Conservation (phyloP, 1,140 invertebrate genomes). For the Heliconius melpomene region DNA sequence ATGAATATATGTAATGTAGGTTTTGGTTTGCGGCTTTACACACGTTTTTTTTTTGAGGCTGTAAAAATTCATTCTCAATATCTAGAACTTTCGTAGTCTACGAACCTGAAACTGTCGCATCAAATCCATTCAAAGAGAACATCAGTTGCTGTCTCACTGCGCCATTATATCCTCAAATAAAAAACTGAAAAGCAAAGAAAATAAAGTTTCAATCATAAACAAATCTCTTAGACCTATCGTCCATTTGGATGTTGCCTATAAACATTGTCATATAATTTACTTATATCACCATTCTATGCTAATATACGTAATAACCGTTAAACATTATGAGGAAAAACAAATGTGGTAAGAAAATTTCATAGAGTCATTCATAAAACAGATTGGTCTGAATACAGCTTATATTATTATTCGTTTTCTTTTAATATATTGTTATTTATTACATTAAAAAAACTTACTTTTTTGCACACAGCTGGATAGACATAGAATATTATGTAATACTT, state of each 20-base stretch:
- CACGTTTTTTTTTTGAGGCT: no score
- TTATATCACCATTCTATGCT: constrained; percentile 1
- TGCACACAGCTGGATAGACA: no score
- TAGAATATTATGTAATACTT: no score
- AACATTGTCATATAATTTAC: not conserved
- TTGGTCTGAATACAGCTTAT: not conserved
- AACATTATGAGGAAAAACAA: constrained; percentile 11
- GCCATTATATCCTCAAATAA: not conserved
- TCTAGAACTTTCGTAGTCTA: no score
- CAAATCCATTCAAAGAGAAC: no score
- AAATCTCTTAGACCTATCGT: not conserved
- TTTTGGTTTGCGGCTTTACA: no score
- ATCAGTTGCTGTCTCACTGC: no score
- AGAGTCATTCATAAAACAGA: not conserved
- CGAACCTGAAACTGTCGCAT: no score
- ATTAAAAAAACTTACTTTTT: not conserved
- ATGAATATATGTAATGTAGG: not conserved
- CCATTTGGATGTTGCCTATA: not conserved
- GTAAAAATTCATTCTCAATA: no score
- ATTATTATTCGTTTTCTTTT: not conserved
- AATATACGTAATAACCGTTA: constrained; percentile 13
- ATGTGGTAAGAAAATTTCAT: constrained; percentile 6
- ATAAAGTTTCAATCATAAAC: not conserved
- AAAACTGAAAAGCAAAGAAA: not conserved
- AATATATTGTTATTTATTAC: not conserved